Conservation (phyloP, 2,797 vertebrate genomes). For the Siniperca scherzeri region DNA sequence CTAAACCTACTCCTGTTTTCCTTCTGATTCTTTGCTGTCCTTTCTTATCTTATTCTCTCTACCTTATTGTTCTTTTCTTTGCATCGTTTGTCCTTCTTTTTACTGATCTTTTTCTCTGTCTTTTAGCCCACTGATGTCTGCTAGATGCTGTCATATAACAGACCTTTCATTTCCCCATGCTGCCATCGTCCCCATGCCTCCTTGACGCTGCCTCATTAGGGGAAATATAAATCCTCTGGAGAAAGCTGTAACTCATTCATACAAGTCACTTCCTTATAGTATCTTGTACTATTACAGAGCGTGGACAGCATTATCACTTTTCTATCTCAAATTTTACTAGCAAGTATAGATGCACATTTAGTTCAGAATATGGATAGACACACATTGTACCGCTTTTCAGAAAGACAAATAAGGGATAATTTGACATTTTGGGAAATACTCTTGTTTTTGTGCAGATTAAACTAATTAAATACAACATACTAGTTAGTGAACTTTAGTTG, state of each 20-base stretch:
- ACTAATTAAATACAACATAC: background rate
- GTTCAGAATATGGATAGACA: background rate
- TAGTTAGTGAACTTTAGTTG: background rate
- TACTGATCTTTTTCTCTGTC: slow-evolving; percentile 9
- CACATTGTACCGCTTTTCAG: background rate
- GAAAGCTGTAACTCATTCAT: slow-evolving; percentile 4
- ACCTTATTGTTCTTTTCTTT: slow-evolving; percentile 6
- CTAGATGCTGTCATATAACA: slow-evolving; percentile 38
- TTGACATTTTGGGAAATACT: background rate
- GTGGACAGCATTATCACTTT: background rate
- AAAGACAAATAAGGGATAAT: background rate
- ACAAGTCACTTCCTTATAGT: slow-evolving; percentile 2
- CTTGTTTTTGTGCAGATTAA: background rate
- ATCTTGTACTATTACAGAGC: background rate
- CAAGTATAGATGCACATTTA: background rate
- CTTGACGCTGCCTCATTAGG: slow-evolving; percentile 17
- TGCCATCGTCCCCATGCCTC: slow-evolving; percentile 15
- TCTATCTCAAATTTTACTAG: background rate
- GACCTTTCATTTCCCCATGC: slow-evolving; percentile 21
- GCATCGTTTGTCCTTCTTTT: background rate
- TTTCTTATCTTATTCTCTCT: slow-evolving; percentile 18
- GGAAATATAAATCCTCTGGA: slow-evolving; percentile 26
- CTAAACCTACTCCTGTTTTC: slow-evolving; percentile 15
- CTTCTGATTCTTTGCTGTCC: slow-evolving; percentile 8
- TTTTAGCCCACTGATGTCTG: slow-evolving; percentile 35